Percentiles rank a stretch among this genome's conserved stretches.
Conservation (phyloP, 53 echinoderm and acorn worm species). For the Echinometra lucunter region DNA sequence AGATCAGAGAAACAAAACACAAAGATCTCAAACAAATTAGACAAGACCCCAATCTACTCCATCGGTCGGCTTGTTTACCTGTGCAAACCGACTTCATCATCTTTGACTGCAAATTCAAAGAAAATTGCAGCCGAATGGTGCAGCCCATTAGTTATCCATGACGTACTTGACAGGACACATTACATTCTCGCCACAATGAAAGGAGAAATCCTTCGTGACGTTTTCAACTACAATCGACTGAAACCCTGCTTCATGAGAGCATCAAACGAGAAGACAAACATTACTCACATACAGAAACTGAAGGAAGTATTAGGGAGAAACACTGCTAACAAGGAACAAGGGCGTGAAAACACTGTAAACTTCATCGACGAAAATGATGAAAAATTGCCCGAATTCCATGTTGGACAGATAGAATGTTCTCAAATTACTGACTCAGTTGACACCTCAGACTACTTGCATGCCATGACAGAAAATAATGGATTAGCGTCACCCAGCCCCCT, state of each 20-base stretch:
- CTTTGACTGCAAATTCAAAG: constrained; percentile 18
- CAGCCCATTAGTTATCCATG: constrained; percentile 47
- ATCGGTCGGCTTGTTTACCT: constrained; percentile 50
- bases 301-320: background rate
- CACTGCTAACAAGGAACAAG: background rate
- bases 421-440: background rate
- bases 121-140: constrained; percentile 60
- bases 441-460: background rate
- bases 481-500: background rate
- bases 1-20: constrained; percentile 58
- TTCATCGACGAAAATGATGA: constrained; percentile 8
- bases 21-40: constrained; percentile 2
- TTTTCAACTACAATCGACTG: background rate
- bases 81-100: constrained; percentile 58
- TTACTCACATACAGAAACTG: constrained; percentile 54
- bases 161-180: constrained; percentile 54
- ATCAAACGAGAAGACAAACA: background rate
- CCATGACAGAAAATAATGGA: background rate
- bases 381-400: background rate
- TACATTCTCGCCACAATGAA: constrained; percentile 42
- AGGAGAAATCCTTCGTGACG: background rate
- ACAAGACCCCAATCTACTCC: constrained; percentile 51
- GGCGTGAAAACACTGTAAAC: background rate
- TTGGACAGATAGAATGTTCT: background rate
- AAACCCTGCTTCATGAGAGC: constrained; percentile 39